Conservation (phyloP, 2,888 invertebrate genomes). For the Blastobasis adustella region DNA sequence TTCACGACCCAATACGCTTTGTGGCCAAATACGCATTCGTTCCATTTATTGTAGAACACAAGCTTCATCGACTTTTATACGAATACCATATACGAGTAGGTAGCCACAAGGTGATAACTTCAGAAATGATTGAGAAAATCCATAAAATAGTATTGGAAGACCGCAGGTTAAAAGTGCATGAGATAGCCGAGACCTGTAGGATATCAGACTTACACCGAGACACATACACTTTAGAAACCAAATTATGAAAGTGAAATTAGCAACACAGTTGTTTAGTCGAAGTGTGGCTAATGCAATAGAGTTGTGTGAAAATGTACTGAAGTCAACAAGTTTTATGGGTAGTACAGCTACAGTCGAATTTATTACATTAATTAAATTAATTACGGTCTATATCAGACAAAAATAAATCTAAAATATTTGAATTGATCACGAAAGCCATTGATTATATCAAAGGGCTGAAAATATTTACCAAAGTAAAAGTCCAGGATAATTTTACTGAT, state of each 20-base stretch:
- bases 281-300: background rate
- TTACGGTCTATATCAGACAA: background rate
- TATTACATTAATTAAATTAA: background rate
- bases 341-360: background rate
- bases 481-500: background rate
- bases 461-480: background rate
- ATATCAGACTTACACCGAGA: background rate
- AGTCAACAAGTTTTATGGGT: background rate
- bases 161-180: no score
- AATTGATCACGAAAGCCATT: background rate
- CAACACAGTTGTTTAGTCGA: background rate
- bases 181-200: background rate
- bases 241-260: slow-evolving; percentile 7
- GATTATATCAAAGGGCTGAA: background rate
- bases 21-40: no score
- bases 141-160: no score
- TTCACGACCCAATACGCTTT: no score
- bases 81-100: no score
- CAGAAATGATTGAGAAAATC: no score
- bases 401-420: background rate
- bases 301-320: background rate
- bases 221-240: background rate
- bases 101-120: no score
- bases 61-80: no score
- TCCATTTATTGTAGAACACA: no score